Conservation (phyloP, 2,797 vertebrate genomes). For the Phataginus tricuspis region DNA sequence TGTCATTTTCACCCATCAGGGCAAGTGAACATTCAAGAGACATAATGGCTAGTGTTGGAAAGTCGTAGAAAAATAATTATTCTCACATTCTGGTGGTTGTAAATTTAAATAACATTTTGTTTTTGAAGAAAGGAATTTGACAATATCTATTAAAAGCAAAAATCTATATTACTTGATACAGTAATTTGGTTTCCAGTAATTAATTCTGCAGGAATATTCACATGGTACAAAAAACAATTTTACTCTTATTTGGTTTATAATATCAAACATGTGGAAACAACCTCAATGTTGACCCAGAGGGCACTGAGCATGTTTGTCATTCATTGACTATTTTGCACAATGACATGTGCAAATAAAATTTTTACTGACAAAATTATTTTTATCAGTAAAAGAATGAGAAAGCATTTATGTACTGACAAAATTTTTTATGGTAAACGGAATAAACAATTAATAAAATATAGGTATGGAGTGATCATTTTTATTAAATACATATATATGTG, state of each 20-base stretch:
- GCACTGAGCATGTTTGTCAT: not conserved
- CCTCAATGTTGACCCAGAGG: not conserved
- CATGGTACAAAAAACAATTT: not conserved
- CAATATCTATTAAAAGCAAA: conserved; percentile 13
- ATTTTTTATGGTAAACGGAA: not conserved
- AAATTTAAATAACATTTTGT: conserved; percentile 16
- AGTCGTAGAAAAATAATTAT: conserved; percentile 30
- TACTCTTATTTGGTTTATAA: not conserved
- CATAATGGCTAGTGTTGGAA: not conserved
- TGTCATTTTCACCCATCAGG: conserved; percentile 44
- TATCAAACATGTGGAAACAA: not conserved
- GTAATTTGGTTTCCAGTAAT: not conserved
- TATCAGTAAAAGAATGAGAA: not conserved
- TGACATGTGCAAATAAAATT: not conserved
- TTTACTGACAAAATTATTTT: no score
- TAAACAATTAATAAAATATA: not conserved
- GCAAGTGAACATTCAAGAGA: conserved; percentile 56
- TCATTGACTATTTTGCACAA: not conserved
- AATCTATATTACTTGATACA: not conserved
- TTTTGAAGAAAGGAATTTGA: not conserved
- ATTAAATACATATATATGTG: not conserved
- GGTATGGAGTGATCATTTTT: not conserved
- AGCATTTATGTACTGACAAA: not conserved
- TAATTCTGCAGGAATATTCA: not conserved
- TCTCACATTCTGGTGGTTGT: not conserved